phyloP scores from a whole-genome alignment of 2,113 vertebrate genomes.

The Seriola aureovittata region DNA sequence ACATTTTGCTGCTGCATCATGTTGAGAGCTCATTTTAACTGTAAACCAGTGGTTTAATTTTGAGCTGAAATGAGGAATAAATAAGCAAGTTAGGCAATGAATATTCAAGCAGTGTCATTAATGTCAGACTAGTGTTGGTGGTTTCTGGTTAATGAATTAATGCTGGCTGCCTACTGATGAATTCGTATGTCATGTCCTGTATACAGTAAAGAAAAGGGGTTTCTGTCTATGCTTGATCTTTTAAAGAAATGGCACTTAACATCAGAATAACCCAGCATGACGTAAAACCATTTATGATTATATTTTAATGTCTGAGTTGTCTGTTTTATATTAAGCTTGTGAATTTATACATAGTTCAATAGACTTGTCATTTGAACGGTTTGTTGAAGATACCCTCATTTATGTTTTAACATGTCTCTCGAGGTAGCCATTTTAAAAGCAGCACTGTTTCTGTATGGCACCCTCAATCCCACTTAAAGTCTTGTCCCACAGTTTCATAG shows the following conservation, averaged over 20 bases:
- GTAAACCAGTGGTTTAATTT: constrained; percentile 35
- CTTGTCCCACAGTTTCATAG: constrained; percentile 96
- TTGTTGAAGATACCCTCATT: constrained; percentile 29
- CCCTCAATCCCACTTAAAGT: constrained; percentile 95
- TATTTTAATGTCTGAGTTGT: constrained; percentile 17
- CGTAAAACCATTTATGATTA: constrained; percentile 28
- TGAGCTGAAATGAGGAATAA: constrained; percentile 40
- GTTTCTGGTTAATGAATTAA: constrained; percentile 13
- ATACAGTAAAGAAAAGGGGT: not conserved
- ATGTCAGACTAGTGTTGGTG: constrained; percentile 12
- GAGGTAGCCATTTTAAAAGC: constrained; percentile 57
- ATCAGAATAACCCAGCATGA: constrained; percentile 17
- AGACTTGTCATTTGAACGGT: constrained; percentile 14
- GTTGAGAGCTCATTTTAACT: constrained; percentile 41
- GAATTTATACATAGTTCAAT: constrained; percentile 20
- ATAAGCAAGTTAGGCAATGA: constrained; percentile 54
- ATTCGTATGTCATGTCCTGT: constrained; percentile 21
- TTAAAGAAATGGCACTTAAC: constrained; percentile 46
- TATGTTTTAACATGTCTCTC: constrained; percentile 19
- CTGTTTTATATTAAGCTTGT: constrained; percentile 11
- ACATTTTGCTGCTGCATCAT: constrained; percentile 38
- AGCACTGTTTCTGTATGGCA: constrained; percentile 5
- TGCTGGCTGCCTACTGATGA: constrained; percentile 5
- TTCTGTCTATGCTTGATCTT: constrained; percentile 20
- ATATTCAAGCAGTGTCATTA: constrained; percentile 48